Conservation (phyloP, 2,888 invertebrate species). For the Julus scanicus region DNA sequence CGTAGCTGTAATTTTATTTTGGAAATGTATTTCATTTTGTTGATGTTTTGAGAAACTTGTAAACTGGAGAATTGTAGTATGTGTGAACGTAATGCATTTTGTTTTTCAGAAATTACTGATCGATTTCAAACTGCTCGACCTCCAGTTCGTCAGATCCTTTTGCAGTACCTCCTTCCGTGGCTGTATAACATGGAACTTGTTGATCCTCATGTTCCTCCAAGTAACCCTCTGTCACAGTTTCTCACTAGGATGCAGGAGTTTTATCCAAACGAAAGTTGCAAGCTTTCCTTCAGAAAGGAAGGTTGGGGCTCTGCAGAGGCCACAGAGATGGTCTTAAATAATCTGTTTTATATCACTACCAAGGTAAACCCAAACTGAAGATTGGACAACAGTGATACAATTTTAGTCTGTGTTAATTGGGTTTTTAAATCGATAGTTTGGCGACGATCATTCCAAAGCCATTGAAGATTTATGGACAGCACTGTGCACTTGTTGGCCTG, state of each 20-base stretch:
- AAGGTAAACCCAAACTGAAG: constrained; percentile 73
- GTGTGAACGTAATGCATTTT: too few relatives aligned
- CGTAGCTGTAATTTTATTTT: neutral
- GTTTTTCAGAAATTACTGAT: constrained; percentile 96
- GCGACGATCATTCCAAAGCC: constrained; percentile 94
- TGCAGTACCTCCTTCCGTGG: constrained; percentile 96
- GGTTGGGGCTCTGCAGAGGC: constrained; percentile 99
- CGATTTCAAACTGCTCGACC: constrained; percentile 95
- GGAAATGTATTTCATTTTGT: too few relatives aligned
- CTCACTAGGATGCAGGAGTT: constrained; percentile 69
- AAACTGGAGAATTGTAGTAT: neutral
- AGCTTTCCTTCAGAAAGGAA: constrained; percentile 78
- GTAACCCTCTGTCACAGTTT: constrained; percentile 62
- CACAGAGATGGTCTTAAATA: constrained; percentile 99
- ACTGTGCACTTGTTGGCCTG: constrained; percentile 94
- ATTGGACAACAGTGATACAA: neutral
- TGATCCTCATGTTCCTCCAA: constrained; percentile 91
- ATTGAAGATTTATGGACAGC: constrained; percentile 97
- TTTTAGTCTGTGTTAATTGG: neutral
- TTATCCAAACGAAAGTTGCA: constrained; percentile 70
- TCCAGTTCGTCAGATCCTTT: constrained; percentile 87
- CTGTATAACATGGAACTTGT: constrained; percentile 98
- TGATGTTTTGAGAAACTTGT: neutral
- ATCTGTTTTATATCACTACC: constrained; percentile 97
- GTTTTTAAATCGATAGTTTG: constrained; percentile 75